These are phyloP conservation scores for Podarcis lilfordi DNA, from an alignment of 2,797 vertebrate species.

Conservation along the genomic window DNA sequence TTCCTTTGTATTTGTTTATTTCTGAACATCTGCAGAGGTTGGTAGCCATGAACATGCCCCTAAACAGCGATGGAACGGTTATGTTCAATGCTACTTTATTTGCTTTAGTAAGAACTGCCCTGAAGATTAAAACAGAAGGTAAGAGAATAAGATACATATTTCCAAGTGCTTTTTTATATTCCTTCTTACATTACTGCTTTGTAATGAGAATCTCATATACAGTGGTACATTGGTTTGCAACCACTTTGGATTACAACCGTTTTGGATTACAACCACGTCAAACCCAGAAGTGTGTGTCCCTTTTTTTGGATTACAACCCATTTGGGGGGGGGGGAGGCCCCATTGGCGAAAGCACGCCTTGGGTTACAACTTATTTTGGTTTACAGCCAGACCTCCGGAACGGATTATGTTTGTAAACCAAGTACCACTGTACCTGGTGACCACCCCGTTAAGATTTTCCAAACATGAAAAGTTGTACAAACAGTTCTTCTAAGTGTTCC, in stretches of 20 bases:
- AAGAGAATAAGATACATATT: constrained; percentile 12
- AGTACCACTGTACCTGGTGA: not conserved
- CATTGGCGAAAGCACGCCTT: no score
- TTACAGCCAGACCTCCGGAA: no score
- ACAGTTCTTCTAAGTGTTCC: not conserved
- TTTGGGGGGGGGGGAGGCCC: no score
- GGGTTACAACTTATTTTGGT: no score
- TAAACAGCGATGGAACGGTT: constrained; percentile 47
- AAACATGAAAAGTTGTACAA: not conserved
- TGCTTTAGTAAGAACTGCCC: constrained; percentile 95
- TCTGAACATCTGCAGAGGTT: constrained; percentile 85
- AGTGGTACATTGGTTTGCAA: no score
- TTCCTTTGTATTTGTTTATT: constrained; percentile 33
- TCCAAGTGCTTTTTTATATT: not conserved
- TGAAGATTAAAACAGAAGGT: constrained; percentile 99
- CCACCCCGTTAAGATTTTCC: not conserved
- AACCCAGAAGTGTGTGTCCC: no score
- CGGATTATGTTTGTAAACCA: no score
- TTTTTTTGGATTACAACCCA: no score
- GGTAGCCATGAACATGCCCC: constrained; percentile 95
- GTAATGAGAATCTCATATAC: not conserved
- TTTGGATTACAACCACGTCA: no score
- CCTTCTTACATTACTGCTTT: not conserved
- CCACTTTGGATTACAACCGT: no score
- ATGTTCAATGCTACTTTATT: constrained; percentile 99